Evolutionary conservation across 1,140 invertebrate genomes (phyloP).

Genomic region (Bombus huntii): DNA sequence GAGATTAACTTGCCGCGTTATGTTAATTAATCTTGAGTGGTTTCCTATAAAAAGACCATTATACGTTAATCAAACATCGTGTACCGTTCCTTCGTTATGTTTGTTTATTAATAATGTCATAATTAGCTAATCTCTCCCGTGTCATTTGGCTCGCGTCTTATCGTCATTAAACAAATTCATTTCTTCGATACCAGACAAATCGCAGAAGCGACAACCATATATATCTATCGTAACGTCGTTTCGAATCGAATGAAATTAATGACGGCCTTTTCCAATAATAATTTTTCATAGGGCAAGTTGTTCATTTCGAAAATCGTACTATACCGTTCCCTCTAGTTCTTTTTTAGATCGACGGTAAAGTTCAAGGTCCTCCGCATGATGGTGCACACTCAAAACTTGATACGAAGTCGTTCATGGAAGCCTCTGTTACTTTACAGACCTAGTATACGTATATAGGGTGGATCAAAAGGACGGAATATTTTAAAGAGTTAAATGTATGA

Average conservation of each 20-base stretch:
- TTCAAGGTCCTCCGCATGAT: background rate
- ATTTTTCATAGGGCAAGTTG: too few species aligned
- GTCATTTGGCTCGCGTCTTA: background rate
- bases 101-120: background rate
- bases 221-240: background rate
- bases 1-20: conserved; percentile 32
- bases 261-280: background rate
- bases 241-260: background rate
- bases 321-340: background rate
- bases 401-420: background rate
- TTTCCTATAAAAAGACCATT: conserved; percentile 3
- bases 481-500: background rate
- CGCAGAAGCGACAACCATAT: background rate
- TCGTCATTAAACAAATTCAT: background rate
- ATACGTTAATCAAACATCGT: background rate
- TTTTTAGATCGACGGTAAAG: background rate
- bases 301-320: background rate
- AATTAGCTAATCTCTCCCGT: background rate
- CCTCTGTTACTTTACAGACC: background rate
- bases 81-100: background rate
- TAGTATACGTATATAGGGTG: background rate
- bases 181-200: background rate
- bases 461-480: background rate
- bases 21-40: conserved; percentile 10
- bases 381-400: background rate